Evolutionary conservation across 1,140 invertebrate genomes (phyloP).

Genomic region (Cydia pomonella): DNA sequence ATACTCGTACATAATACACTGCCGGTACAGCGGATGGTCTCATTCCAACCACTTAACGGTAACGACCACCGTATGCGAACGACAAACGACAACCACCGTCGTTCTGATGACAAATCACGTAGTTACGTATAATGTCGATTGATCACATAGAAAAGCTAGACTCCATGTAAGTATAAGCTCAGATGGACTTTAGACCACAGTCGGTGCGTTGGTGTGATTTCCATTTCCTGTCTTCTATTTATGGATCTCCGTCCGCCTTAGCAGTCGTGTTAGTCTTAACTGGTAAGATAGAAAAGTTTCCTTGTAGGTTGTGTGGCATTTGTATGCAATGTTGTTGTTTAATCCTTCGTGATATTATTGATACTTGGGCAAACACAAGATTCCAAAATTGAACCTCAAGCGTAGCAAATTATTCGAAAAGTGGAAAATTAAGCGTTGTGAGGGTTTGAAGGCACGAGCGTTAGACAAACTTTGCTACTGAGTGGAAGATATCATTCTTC

Average conservation of each 20-base stretch:
- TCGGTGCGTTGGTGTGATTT: slow-evolving; percentile 6
- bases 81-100: neutral
- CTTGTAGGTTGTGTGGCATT: neutral
- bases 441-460: no score
- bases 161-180: slow-evolving; percentile 1
- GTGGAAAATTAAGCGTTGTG: no score
- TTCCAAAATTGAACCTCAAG: no score
- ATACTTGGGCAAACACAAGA: no score
- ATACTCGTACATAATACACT: slow-evolving; percentile 34
- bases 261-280: neutral
- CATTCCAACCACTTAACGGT: slow-evolving; percentile 71
- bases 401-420: no score
- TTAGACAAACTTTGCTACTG: no score
- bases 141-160: slow-evolving; percentile 3
- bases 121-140: slow-evolving; percentile 26
- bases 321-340: no score
- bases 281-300: neutral
- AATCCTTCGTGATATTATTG: no score
- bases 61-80: slow-evolving; percentile 43
- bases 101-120: slow-evolving; percentile 31
- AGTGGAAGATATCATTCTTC: no score
- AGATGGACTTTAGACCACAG: slow-evolving; percentile 26
- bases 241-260: slow-evolving; percentile 6
- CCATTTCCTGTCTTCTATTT: slow-evolving; percentile 29
- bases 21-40: slow-evolving; percentile 69